Evolutionary conservation across 1,140 invertebrate species (phyloP).

Genomic region (Halesus radiatus): DNA sequence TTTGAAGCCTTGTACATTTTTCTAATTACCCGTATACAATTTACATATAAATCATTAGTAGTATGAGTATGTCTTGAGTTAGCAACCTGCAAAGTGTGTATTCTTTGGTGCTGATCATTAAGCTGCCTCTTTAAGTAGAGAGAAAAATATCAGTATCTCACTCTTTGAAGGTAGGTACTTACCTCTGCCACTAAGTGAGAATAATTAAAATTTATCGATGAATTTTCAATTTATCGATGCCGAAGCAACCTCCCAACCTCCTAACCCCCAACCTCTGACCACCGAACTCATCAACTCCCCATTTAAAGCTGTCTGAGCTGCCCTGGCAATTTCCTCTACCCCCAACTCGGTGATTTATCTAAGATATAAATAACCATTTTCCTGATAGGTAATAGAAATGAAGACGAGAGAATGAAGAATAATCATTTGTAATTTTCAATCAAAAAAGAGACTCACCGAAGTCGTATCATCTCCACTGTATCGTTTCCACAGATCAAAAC

Average conservation of each 20-base stretch:
- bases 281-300: conserved; percentile 7
- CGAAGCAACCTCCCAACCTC: neutral
- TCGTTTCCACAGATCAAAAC: too few species aligned
- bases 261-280: neutral
- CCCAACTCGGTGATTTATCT: conserved; percentile 25
- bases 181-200: neutral
- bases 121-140: too few species aligned
- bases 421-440: conserved; percentile 21
- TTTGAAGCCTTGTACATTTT: too few species aligned
- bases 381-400: conserved; percentile 19
- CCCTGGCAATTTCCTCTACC: conserved; percentile 23
- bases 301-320: conserved; percentile 10
- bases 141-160: too few species aligned
- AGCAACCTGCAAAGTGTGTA: too few species aligned
- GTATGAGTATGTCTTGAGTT: too few species aligned
- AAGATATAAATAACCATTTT: conserved; percentile 31
- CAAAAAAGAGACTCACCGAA: neutral
- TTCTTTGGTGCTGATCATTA: too few species aligned
- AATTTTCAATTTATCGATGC: conserved; percentile 15
- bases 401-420: conserved; percentile 13
- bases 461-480: neutral
- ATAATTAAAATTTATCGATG: conserved; percentile 18
- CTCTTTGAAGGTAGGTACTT: too few species aligned
- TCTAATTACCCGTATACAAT: too few species aligned
- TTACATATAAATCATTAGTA: too few species aligned